Percentiles rank a stretch among this genome's conserved stretches.
phyloP scores from a whole-genome alignment of 2,797 vertebrate genomes.

The Eleutherodactylus coqui region DNA sequence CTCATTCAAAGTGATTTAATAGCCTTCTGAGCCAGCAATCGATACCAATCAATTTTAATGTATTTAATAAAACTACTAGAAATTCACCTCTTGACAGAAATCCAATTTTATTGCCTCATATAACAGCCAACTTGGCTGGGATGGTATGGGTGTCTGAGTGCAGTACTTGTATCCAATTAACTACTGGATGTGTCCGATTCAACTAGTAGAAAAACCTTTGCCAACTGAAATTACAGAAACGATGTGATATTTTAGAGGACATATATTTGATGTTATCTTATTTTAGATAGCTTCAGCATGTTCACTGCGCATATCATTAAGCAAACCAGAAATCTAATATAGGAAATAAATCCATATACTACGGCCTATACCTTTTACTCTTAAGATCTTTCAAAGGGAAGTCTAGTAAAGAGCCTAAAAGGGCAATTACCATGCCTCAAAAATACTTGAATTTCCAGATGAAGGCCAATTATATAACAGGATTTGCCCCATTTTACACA shows the following conservation, averaged over 20 bases:
- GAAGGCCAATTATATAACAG: too few relatives aligned
- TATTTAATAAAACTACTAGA: slow-evolving; percentile 55
- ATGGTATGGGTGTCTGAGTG: slow-evolving; percentile 32
- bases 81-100: slow-evolving; percentile 52
- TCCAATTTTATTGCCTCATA: slow-evolving; percentile 48
- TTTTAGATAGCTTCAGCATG: background rate
- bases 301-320: background rate
- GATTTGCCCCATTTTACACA: too few relatives aligned
- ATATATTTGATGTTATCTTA: background rate
- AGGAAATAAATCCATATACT: too few relatives aligned
- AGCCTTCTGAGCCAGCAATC: slow-evolving; percentile 37
- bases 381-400: background rate
- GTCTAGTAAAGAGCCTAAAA: background rate
- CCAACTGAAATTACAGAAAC: background rate
- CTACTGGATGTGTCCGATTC: background rate
- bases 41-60: slow-evolving; percentile 53
- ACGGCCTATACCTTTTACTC: too few relatives aligned
- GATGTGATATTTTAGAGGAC: background rate
- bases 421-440: too few relatives aligned
- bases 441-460: too few relatives aligned
- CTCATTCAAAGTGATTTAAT: slow-evolving; percentile 51
- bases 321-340: background rate
- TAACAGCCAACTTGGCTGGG: slow-evolving; percentile 39
- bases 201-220: background rate
- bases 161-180: slow-evolving; percentile 30